Percentiles rank a stretch among this genome's conserved stretches.
These are phyloP conservation scores for Ailurus styani DNA, from an alignment of 2,113 vertebrate genomes.

Conservation along the genomic window DNA sequence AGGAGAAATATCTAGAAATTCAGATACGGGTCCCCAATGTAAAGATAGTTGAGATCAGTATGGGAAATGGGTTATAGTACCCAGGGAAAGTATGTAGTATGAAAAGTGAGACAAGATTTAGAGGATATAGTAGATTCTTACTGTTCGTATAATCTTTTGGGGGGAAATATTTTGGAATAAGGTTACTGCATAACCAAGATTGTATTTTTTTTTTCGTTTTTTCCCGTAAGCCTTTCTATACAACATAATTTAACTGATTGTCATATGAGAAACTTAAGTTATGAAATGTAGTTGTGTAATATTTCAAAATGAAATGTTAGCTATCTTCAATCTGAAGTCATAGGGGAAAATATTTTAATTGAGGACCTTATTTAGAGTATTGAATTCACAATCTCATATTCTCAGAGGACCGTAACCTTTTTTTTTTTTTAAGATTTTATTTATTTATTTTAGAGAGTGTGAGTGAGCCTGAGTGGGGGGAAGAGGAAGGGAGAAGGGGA, in stretches of 20 bases:
- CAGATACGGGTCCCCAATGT: not conserved
- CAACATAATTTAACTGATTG: not conserved
- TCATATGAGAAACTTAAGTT: not conserved
- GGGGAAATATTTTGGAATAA: not conserved
- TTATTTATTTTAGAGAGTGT: not conserved
- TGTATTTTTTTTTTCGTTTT: not conserved
- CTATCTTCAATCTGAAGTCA: not conserved
- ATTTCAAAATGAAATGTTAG: conserved; percentile 19
- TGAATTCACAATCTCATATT: not conserved
- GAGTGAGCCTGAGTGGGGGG: not conserved
- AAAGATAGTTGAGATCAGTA: not conserved
- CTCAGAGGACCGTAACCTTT: not conserved
- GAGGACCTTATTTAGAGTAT: not conserved
- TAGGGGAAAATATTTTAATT: not conserved
- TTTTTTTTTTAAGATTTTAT: not conserved
- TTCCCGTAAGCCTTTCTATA: not conserved
- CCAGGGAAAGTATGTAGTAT: not conserved
- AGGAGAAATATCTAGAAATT: not conserved
- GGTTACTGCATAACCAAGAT: not conserved
- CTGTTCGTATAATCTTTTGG: not conserved
- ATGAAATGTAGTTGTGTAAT: not conserved
- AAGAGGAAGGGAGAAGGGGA: not conserved
- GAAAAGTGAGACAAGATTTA: not conserved
- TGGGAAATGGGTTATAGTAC: not conserved
- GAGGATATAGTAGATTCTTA: not conserved